phyloP scores from a whole-genome alignment of 2,888 invertebrate species.

The Agrilus biguttatus region DNA sequence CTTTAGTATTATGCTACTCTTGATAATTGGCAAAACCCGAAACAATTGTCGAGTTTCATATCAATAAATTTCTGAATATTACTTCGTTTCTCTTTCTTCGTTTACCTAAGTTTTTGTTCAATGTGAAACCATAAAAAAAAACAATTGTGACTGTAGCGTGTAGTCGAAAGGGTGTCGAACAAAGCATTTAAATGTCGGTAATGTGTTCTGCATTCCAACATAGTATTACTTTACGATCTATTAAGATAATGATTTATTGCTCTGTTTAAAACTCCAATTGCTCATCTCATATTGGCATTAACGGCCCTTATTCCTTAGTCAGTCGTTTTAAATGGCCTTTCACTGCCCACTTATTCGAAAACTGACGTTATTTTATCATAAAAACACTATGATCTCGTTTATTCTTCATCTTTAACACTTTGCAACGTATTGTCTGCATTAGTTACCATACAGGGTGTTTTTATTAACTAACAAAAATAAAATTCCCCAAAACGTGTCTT shows the following conservation, averaged over 20 bases:
- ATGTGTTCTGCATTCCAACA: conserved; percentile 7
- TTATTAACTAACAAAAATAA: too few relatives aligned
- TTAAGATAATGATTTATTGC: conserved; percentile 13
- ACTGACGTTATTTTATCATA: conserved; percentile 8
- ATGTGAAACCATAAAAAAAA: not conserved
- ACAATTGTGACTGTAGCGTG: too few relatives aligned
- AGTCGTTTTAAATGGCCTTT: conserved; percentile 10
- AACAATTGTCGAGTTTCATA: too few relatives aligned
- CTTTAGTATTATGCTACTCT: too few relatives aligned
- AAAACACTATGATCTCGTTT: conserved; percentile 3
- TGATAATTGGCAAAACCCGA: too few relatives aligned
- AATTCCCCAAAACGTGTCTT: too few relatives aligned
- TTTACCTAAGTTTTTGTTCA: not conserved
- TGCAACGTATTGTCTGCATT: too few relatives aligned
- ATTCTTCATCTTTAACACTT: too few relatives aligned
- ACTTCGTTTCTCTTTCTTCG: too few relatives aligned
- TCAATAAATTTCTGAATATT: too few relatives aligned
- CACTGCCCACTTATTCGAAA: conserved; percentile 6
- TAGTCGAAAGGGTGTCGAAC: not conserved
- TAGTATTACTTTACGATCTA: conserved; percentile 12
- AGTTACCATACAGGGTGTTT: too few relatives aligned
- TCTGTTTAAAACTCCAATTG: conserved; percentile 12
- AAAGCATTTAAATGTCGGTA: conserved; percentile 7
- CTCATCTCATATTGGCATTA: conserved; percentile 12
- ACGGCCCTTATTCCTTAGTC: conserved; percentile 9